These are phyloP conservation scores for Neotoxoptera formosana DNA, from an alignment of 1,140 invertebrate species.

Conservation along the genomic window DNA sequence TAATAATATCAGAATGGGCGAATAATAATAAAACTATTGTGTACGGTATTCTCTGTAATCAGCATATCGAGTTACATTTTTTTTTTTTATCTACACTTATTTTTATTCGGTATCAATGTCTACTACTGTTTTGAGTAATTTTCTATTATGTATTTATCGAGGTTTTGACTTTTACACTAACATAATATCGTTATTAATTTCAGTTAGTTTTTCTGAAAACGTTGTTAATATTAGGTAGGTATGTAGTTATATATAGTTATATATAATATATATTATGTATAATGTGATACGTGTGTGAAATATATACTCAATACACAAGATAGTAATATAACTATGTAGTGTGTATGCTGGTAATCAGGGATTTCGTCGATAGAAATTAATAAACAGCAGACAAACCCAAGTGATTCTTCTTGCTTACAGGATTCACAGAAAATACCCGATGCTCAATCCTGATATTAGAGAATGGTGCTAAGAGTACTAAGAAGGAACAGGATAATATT, in stretches of 20 bases:
- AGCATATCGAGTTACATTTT: neutral
- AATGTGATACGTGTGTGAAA: neutral
- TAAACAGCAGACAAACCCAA: neutral
- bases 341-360: neutral
- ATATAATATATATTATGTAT: too few species aligned
- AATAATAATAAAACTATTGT: neutral
- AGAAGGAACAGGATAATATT: neutral
- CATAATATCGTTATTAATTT: neutral
- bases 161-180: neutral
- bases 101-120: too few species aligned
- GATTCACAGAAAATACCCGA: neutral
- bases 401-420: neutral
- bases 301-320: too few species aligned
- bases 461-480: neutral
- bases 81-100: neutral
- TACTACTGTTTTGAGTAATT: neutral
- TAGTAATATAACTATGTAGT: too few species aligned
- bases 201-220: neutral
- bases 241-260: too few species aligned
- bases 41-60: neutral
- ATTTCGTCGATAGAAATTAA: neutral
- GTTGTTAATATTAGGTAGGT: neutral
- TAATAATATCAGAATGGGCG: too few species aligned
- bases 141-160: neutral
- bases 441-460: neutral